Conservation (phyloP, 2,888 invertebrate genomes). For the Napeogenes sylphis region DNA sequence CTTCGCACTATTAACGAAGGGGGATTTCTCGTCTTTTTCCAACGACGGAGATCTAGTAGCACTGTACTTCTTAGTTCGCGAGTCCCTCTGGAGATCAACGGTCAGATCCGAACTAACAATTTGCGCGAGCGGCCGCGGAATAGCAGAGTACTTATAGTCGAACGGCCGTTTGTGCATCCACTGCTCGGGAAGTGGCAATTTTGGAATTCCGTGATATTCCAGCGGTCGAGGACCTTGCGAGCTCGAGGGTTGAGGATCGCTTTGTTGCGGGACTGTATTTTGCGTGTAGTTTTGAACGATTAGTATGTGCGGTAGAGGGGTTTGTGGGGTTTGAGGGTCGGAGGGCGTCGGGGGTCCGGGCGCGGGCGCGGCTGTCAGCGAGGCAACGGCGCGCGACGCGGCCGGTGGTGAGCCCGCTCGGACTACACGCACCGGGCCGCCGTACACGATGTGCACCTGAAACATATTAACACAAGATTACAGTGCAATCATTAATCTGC, state of each 20-base stretch:
- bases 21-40: constrained; percentile 74
- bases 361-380: constrained; percentile 37
- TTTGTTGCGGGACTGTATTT: constrained; percentile 32
- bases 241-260: constrained; percentile 37
- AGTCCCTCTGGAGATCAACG: constrained; percentile 53
- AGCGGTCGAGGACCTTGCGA: constrained; percentile 34
- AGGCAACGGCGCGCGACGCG: constrained; percentile 33
- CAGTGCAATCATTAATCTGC: background rate
- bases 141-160: constrained; percentile 62
- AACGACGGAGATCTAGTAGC: constrained; percentile 70
- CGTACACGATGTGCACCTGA: constrained; percentile 65
- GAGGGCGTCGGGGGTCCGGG: constrained; percentile 37
- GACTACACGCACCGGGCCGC: constrained; percentile 38
- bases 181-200: constrained; percentile 65
- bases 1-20: constrained; percentile 55
- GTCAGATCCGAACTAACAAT: constrained; percentile 55
- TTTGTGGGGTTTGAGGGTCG: constrained; percentile 31
- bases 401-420: constrained; percentile 32
- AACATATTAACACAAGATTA: constrained; percentile 10
- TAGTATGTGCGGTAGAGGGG: constrained; percentile 37
- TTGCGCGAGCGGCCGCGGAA: constrained; percentile 63
- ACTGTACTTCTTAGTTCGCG: constrained; percentile 62
- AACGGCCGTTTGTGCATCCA: constrained; percentile 65
- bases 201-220: constrained; percentile 52
- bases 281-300: constrained; percentile 37